Conservation (phyloP, 2,797 vertebrate species). For the Emys orbicularis region DNA sequence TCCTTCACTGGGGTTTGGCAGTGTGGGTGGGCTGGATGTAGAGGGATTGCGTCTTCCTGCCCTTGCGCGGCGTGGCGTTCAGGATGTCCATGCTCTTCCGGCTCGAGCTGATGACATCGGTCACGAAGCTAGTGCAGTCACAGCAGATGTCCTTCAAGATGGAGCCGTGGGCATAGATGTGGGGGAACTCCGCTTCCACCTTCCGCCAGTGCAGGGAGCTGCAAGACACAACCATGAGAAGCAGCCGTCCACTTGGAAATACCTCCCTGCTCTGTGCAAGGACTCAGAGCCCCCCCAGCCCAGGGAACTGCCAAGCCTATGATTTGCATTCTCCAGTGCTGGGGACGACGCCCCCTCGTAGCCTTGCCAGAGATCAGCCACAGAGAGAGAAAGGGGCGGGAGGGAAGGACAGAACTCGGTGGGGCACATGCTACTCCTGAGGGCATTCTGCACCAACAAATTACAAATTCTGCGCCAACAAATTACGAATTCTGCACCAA, state of each 20-base stretch:
- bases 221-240: neutral
- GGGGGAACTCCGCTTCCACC: conserved; percentile 94
- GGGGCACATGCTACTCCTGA: neutral
- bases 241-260: neutral
- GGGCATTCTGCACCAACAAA: too few species aligned
- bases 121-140: conserved; percentile 92
- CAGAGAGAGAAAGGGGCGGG: neutral
- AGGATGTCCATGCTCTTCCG: conserved; percentile 93
- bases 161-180: conserved; percentile 93
- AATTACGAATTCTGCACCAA: too few species aligned
- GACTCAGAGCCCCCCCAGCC: neutral
- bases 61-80: conserved; percentile 84
- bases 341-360: neutral
- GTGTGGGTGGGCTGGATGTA: conserved; percentile 71
- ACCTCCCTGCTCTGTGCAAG: neutral
- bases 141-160: conserved; percentile 91
- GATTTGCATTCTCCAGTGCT: neutral
- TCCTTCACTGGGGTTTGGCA: conserved; percentile 58
- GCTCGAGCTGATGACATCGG: conserved; percentile 92
- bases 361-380: neutral
- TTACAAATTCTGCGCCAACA: too few species aligned
- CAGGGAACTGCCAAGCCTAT: too few species aligned
- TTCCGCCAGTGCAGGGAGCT: conserved; percentile 89
- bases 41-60: conserved; percentile 79
- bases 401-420: neutral